Conservation (phyloP, 2,888 invertebrate genomes). For the Epicampocera succincta region DNA sequence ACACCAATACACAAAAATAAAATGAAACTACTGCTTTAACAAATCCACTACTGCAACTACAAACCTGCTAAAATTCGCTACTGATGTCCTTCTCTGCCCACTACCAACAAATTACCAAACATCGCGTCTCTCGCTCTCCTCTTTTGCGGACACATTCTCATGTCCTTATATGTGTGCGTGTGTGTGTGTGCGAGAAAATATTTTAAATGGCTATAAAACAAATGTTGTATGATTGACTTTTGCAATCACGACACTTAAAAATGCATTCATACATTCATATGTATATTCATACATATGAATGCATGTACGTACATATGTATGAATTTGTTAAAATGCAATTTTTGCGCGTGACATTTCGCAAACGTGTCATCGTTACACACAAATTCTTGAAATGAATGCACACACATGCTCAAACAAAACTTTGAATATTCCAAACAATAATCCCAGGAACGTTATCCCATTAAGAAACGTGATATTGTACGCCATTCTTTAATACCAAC, state of each 20-base stretch:
- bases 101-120: conserved; percentile 26
- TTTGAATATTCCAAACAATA: conserved; percentile 23
- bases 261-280: too few species aligned
- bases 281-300: too few species aligned
- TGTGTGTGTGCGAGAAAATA: conserved; percentile 22
- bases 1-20: conserved; percentile 43
- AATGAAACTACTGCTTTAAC: conserved; percentile 57
- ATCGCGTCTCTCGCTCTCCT: conserved; percentile 45
- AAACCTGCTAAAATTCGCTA: conserved; percentile 49
- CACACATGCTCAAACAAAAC: conserved; percentile 41
- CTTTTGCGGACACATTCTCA: neutral
- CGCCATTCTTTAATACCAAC: conserved; percentile 82
- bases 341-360: neutral
- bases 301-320: too few species aligned
- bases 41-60: conserved; percentile 58
- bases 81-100: conserved; percentile 35
- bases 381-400: neutral
- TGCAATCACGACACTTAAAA: conserved; percentile 10
- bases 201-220: conserved; percentile 57
- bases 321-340: too few species aligned
- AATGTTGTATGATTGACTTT: conserved; percentile 19
- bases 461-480: conserved; percentile 91
- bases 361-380: neutral
- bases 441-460: conserved; percentile 89
- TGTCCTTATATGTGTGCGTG: conserved; percentile 20